These are phyloP conservation scores for Artemia sinica DNA, from an alignment of 2,888 invertebrate genomes.

Conservation along the genomic window DNA sequence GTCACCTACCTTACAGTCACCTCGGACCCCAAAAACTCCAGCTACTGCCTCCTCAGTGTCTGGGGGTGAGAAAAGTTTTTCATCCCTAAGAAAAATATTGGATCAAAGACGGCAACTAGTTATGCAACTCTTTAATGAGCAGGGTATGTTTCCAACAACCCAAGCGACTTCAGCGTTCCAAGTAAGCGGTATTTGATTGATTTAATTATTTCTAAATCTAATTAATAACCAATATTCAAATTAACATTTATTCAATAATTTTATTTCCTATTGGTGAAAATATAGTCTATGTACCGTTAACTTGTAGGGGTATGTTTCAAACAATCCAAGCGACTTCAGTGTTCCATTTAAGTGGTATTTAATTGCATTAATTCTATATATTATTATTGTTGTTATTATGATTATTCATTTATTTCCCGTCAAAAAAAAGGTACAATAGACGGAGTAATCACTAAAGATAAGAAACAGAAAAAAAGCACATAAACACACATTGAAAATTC, in stretches of 20 bases:
- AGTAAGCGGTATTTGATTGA: conserved; percentile 32
- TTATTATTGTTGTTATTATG: too few relatives aligned
- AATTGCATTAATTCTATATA: background rate
- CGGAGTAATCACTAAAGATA: too few relatives aligned
- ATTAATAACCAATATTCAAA: too few relatives aligned
- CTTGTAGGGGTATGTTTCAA: conserved; percentile 57
- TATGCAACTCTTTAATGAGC: conserved; percentile 77
- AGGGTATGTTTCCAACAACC: conserved; percentile 77
- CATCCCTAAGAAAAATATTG: conserved; percentile 50
- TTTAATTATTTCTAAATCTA: too few relatives aligned
- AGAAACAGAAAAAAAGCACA: too few relatives aligned
- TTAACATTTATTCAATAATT: too few relatives aligned
- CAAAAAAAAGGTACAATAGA: too few relatives aligned
- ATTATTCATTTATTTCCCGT: too few relatives aligned
- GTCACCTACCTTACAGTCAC: conserved; percentile 72
- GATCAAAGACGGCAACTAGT: conserved; percentile 84
- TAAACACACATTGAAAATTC: too few relatives aligned
- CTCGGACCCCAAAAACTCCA: conserved; percentile 36
- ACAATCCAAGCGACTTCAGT: conserved; percentile 67
- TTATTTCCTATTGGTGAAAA: too few relatives aligned
- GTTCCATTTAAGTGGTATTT: conserved; percentile 45
- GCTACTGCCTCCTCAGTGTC: conserved; percentile 31
- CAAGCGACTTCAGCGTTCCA: conserved; percentile 70
- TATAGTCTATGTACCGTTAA: too few relatives aligned
- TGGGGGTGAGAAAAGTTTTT: conserved; percentile 50